Conservation (phyloP, 2,888 invertebrate genomes). For the Limenitis camilla region DNA sequence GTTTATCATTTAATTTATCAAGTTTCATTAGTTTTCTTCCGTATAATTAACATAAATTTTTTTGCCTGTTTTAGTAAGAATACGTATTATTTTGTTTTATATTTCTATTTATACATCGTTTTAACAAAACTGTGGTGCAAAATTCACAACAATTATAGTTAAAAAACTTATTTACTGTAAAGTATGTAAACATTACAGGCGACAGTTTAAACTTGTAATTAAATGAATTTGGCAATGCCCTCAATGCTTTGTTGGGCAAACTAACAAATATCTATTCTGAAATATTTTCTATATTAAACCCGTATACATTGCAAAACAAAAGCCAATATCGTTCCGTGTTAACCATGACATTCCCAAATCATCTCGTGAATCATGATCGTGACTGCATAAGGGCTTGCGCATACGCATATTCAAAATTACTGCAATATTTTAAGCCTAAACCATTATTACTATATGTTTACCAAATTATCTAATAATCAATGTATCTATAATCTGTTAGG, state of each 20-base stretch:
- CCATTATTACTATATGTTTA: too few relatives aligned
- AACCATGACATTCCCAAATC: conserved; percentile 72
- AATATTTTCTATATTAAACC: conserved; percentile 35
- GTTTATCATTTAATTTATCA: too few relatives aligned
- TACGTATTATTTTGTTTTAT: too few relatives aligned
- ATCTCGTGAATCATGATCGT: conserved; percentile 62
- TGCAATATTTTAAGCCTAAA: not conserved
- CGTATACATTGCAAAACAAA: conserved; percentile 46
- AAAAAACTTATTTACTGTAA: not conserved
- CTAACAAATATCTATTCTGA: conserved; percentile 28
- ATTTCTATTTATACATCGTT: not conserved
- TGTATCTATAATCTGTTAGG: too few relatives aligned
- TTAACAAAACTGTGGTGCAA: not conserved
- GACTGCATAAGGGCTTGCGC: conserved; percentile 38
- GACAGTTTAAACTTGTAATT: conserved; percentile 13
- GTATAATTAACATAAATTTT: too few relatives aligned
- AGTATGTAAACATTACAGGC: conserved; percentile 1
- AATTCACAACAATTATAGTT: not conserved
- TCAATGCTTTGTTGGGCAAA: conserved; percentile 39
- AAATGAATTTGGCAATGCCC: conserved; percentile 19
- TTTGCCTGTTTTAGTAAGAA: too few relatives aligned
- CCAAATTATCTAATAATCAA: too few relatives aligned
- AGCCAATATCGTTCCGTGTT: conserved; percentile 34
- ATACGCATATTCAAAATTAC: conserved; percentile 4
- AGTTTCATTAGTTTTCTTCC: too few relatives aligned